These are phyloP conservation scores for Scaptomyza montana DNA, from an alignment of 1,140 invertebrate genomes.

Conservation along the genomic window DNA sequence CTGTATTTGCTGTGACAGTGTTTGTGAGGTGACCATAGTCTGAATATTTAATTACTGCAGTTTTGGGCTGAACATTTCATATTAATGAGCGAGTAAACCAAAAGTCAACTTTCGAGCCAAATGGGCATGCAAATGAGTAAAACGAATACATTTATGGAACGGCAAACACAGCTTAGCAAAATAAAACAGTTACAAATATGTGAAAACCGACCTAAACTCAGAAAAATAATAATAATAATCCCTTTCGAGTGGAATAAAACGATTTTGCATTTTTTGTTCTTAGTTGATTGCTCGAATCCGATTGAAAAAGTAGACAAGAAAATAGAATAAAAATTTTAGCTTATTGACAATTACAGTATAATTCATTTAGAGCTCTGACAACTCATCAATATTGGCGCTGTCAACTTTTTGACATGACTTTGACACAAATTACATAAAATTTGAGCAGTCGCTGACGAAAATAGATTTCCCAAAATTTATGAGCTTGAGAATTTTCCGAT, in stretches of 20 bases:
- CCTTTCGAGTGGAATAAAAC: too few species aligned
- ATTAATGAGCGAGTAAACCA: constrained; percentile 36
- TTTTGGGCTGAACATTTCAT: constrained; percentile 43
- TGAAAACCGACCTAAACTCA: too few species aligned
- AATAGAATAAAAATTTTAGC: background rate
- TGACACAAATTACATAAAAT: background rate
- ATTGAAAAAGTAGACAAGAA: too few species aligned
- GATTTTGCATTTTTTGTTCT: too few species aligned
- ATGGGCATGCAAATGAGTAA: constrained; percentile 12
- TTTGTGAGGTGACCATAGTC: constrained; percentile 30
- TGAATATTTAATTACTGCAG: constrained; percentile 48
- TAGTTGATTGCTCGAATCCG: too few species aligned
- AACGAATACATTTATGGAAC: background rate
- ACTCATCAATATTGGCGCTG: background rate
- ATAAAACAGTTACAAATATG: too few species aligned
- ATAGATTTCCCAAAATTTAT: too few species aligned
- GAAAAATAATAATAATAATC: too few species aligned
- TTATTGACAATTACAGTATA: background rate
- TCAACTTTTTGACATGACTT: background rate
- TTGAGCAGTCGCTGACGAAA: background rate
- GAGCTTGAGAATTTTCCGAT: too few species aligned
- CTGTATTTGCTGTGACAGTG: background rate
- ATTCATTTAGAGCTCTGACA: constrained; percentile 1
- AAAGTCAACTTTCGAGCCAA: constrained; percentile 8
- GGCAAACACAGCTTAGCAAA: too few species aligned